Evolutionary conservation across 2,113 vertebrate genomes (phyloP), one percentile per base, ranked within the genome.

Genomic region (Nothocercus julius): DNA sequence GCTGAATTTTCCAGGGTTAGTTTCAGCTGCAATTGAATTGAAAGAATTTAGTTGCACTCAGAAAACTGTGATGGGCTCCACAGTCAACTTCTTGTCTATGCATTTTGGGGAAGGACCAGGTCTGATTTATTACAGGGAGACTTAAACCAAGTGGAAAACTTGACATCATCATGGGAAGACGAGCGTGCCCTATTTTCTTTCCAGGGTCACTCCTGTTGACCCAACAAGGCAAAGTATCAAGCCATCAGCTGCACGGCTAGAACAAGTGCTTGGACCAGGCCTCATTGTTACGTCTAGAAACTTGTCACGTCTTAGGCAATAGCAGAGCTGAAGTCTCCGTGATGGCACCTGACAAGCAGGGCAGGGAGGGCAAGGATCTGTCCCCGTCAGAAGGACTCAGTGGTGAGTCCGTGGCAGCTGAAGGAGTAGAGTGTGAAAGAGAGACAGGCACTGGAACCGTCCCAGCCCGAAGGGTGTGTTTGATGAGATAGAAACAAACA

Each of bases 281-380:
- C 86, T 89, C 2, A 2, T 96, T 12, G 21, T 49, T 93, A 84
- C 90, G 10, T 90, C 92, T 89, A 94, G 92, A 96, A 96, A 96
- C 96, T 79, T 11, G 88, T 93, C 92, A 96, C 95, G 58, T 94
- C 87, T 96, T 30, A 0, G 11, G 44, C 93, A 96, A 96, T 96
- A 92, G 51, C 61, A 42, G 17, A 27, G 85, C 56, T 91, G 94
- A 89, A 92, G 93, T 83, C 80, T 90, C 61, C 5, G 4, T 51
- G 45, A 11, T 63, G 27, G 13, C 36, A 64, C 22, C 36, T 1
- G 21, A 18, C 1, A 0, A 82, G 77, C 54, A 73, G 3, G 0
- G 10, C 21, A 36, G 54, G 62, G 44, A 73, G 30, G 79, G 6
- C 20, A 47, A 47, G 34, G 28, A 69, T 54, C 4, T 77, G 42